phyloP scores from a whole-genome alignment of 2,113 vertebrate genomes.

The Upupa epops region DNA sequence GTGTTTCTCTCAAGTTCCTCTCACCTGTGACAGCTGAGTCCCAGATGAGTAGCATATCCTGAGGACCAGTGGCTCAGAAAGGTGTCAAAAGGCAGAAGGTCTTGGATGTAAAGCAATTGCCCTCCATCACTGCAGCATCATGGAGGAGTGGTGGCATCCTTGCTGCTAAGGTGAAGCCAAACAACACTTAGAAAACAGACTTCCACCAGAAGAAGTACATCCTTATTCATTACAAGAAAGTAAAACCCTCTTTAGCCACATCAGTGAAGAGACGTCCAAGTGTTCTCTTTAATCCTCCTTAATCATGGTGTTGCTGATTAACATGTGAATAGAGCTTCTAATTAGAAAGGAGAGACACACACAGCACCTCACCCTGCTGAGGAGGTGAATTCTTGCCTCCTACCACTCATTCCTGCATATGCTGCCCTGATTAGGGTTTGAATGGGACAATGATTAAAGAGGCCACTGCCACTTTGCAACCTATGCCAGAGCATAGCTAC shows the following conservation, averaged over 20 bases:
- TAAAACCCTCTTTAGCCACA: slow-evolving; percentile 18
- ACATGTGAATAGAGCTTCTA: slow-evolving; percentile 65
- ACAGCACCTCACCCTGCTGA: slow-evolving; percentile 32
- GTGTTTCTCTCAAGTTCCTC: neutral
- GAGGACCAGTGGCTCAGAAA: neutral
- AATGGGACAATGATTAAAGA: slow-evolving; percentile 75
- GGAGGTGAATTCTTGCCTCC: slow-evolving; percentile 43
- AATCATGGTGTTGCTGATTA: slow-evolving; percentile 56
- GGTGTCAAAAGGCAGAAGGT: neutral
- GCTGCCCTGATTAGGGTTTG: slow-evolving; percentile 70
- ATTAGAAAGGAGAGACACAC: slow-evolving; percentile 54
- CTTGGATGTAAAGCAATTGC: neutral
- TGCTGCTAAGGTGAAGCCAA: neutral
- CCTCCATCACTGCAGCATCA: accelerated
- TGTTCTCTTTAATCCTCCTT: slow-evolving; percentile 33
- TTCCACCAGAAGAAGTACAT: neutral
- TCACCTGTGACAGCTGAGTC: neutral
- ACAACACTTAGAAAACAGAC: neutral
- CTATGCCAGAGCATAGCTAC: slow-evolving; percentile 53
- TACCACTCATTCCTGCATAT: slow-evolving; percentile 39
- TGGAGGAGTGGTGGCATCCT: neutral
- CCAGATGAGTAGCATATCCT: neutral
- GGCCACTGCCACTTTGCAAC: slow-evolving; percentile 49
- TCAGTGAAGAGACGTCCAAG: slow-evolving; percentile 6
- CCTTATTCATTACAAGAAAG: neutral